These are phyloP conservation scores for Odontesthes bonariensis DNA, from an alignment of 2,113 vertebrate species.

Conservation along the genomic window DNA sequence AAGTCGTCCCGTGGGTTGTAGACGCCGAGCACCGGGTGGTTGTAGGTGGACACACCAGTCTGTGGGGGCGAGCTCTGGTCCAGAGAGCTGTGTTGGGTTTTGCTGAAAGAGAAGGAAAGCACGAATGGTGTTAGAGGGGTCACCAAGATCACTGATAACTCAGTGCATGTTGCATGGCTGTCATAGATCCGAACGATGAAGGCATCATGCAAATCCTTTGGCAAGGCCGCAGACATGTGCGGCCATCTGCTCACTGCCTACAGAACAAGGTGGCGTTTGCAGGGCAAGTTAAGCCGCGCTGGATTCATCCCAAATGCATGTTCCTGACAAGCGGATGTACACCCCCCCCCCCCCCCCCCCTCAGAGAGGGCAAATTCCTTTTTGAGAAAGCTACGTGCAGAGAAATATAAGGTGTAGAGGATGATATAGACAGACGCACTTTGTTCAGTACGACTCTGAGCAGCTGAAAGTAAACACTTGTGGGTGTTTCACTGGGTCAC, in stretches of 20 bases:
- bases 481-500: slow-evolving; percentile 57
- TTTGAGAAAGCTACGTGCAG: slow-evolving; percentile 14
- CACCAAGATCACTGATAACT: slow-evolving; percentile 11
- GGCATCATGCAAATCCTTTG: slow-evolving; percentile 55
- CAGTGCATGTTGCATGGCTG: slow-evolving; percentile 28
- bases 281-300: slow-evolving; percentile 60
- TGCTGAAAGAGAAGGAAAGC: slow-evolving; percentile 77
- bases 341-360: no score
- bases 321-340: slow-evolving; percentile 62
- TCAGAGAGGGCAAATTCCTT: slow-evolving; percentile 30
- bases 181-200: slow-evolving; percentile 63
- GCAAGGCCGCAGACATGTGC: slow-evolving; percentile 47
- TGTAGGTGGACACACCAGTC: slow-evolving; percentile 89
- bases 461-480: slow-evolving; percentile 33
- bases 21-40: slow-evolving; percentile 92
- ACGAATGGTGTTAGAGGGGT: slow-evolving; percentile 11
- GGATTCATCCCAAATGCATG: slow-evolving; percentile 62
- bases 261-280: slow-evolving; percentile 57
- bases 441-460: slow-evolving; percentile 30
- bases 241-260: slow-evolving; percentile 61
- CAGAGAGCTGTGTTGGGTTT: slow-evolving; percentile 95
- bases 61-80: slow-evolving; percentile 98
- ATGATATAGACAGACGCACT: slow-evolving; percentile 26
- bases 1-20: slow-evolving; percentile 97
- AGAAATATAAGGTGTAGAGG: slow-evolving; percentile 24